Evolutionary conservation across 2,888 invertebrate species (phyloP).

Genomic region (Gortyna flavago): DNA sequence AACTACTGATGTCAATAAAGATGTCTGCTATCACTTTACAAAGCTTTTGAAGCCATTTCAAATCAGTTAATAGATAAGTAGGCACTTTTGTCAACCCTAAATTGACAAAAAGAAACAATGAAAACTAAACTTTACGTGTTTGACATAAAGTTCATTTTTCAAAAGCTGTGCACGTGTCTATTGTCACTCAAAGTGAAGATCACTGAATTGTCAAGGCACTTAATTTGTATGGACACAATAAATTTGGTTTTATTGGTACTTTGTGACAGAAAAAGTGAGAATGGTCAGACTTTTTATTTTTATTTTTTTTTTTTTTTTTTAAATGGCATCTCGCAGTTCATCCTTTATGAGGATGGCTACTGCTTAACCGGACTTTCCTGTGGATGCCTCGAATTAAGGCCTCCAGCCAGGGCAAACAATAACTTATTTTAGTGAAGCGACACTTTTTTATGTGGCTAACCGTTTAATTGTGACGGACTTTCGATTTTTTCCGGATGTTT

Average conservation of each 20-base stretch:
- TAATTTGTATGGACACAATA: slow-evolving; percentile 84
- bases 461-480: slow-evolving; percentile 59
- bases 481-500: slow-evolving; percentile 39
- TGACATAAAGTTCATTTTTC: slow-evolving; percentile 6
- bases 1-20: slow-evolving; percentile 57
- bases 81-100: slow-evolving; percentile 55
- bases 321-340: too few species aligned
- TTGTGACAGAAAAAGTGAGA: slow-evolving; percentile 71
- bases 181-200: slow-evolving; percentile 68
- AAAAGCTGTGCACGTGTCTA: slow-evolving; percentile 24
- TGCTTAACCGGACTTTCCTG: too few species aligned
- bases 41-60: slow-evolving; percentile 52
- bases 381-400: too few species aligned
- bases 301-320: too few species aligned
- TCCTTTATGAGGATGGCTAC: too few species aligned
- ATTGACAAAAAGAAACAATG: slow-evolving; percentile 60
- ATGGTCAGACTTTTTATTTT: slow-evolving; percentile 77
- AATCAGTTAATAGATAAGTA: slow-evolving; percentile 58
- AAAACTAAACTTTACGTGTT: slow-evolving; percentile 26
- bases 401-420: too few species aligned
- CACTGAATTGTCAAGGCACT: slow-evolving; percentile 72
- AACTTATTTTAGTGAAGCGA: slow-evolving; percentile 70
- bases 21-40: slow-evolving; percentile 56
- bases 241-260: slow-evolving; percentile 85
- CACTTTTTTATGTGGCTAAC: slow-evolving; percentile 63